phyloP scores from a whole-genome alignment of 2,888 invertebrate genomes.

The Bombylius major region DNA sequence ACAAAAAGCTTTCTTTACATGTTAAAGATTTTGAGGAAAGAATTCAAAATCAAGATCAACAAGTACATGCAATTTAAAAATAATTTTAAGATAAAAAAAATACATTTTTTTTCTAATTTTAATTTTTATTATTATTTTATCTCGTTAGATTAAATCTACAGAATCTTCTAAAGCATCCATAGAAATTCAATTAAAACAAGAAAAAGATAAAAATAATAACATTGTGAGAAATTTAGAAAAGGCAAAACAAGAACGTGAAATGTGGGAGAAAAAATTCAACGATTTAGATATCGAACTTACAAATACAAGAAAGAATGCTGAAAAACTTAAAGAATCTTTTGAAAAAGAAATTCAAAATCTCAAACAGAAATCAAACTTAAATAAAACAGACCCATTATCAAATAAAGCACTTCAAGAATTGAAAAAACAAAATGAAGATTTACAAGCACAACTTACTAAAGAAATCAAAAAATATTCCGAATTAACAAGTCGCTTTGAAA shows the following conservation, averaged over 20 bases:
- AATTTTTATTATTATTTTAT: neutral
- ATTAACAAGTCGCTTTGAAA: conserved; percentile 68
- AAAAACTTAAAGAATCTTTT: conserved; percentile 50
- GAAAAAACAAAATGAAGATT: conserved; percentile 40
- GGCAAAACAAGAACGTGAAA: conserved; percentile 48
- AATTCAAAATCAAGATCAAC: conserved; percentile 39
- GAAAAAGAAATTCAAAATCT: conserved; percentile 67
- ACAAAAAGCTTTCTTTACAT: conserved; percentile 45
- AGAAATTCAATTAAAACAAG: conserved; percentile 38
- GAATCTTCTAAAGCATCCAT: conserved; percentile 37
- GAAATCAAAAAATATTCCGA: conserved; percentile 67
- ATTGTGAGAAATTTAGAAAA: conserved; percentile 53
- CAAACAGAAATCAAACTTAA: conserved; percentile 45
- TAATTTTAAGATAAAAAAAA: conserved; percentile 2
- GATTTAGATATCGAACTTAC: conserved; percentile 46
- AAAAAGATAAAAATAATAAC: conserved; percentile 37
- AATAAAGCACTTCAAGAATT: conserved; percentile 52
- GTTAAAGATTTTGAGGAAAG: conserved; percentile 38
- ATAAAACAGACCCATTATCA: conserved; percentile 50
- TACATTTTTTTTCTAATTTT: neutral
- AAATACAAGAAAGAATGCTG: conserved; percentile 49
- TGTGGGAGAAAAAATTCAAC: conserved; percentile 49
- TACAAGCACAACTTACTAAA: conserved; percentile 52
- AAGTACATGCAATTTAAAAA: conserved; percentile 19
- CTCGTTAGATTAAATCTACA: conserved; percentile 36